These are phyloP conservation scores for Liparis tanakae DNA, from an alignment of 2,797 vertebrate species.

Conservation along the genomic window DNA sequence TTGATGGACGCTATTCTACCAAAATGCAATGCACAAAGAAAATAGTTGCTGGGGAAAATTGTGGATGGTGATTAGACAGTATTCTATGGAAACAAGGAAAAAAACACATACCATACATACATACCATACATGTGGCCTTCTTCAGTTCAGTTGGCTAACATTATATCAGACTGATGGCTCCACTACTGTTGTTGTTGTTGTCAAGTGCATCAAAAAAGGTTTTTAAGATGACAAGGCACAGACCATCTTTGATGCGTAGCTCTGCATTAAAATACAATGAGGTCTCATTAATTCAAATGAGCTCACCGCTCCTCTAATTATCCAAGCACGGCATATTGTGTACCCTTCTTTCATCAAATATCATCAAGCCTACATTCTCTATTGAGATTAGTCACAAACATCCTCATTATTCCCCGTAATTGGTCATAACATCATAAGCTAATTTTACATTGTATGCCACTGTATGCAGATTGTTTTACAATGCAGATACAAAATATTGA, in stretches of 20 bases:
- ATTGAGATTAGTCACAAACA: not conserved
- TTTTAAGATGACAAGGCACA: not conserved
- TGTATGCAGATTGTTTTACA: not conserved
- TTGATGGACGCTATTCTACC: not conserved
- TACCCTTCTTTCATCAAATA: constrained; percentile 1
- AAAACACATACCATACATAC: not conserved
- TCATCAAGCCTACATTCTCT: not conserved
- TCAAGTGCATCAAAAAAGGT: not conserved
- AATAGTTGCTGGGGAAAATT: constrained; percentile 3
- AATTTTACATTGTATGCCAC: not conserved
- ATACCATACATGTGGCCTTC: not conserved
- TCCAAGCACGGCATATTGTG: not conserved
- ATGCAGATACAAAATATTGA: not conserved
- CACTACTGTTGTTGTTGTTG: not conserved
- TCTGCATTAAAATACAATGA: not conserved
- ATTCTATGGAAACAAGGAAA: not conserved
- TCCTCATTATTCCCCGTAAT: not conserved
- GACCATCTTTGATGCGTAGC: not conserved
- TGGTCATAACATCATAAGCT: not conserved
- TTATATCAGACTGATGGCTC: not conserved
- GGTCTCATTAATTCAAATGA: constrained; percentile 1
- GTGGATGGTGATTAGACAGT: not conserved
- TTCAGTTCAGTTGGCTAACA: not conserved
- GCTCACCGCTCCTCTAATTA: not conserved
- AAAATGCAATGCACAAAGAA: not conserved